Base-by-base conservation (phyloP, 2,888 invertebrate genomes). In the Agrochola lychnidis region DNA sequence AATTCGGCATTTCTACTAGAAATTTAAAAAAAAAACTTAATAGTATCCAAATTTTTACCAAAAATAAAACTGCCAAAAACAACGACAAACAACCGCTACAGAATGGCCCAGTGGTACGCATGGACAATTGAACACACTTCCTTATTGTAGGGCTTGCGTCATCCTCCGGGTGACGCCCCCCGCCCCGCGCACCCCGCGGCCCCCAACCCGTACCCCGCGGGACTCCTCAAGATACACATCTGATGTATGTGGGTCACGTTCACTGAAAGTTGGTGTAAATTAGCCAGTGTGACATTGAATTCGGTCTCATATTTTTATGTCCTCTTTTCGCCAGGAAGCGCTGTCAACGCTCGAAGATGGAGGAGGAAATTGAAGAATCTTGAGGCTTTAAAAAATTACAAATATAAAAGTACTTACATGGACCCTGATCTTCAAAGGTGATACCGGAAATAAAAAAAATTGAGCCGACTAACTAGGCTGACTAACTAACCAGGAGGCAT, bases 81-180 rank as follows among this genome's bases (percentile, higher is more conserved):
- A 25, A 10, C 14, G 36, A 45, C 30, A 14, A 42, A 4, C 12
- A 62, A 48, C 7, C 7, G 76, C 14, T 73, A 45, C 73, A 90
- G 93, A 93, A 92, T 93, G 61, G 74, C 89, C 90, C 92, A 72
- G 42, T n/a, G 82, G 61, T 83, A 83, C 87, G 89, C 88, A 90
- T 85, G 89, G 89, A 92, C 94, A 95, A 95, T 95, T 95, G 94
- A 92, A 92, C 89, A 87, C 91, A 93, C 90, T 95, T 95, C 95
- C 95, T 94, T 93, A 94, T 95, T 94, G 93, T 85, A 89, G 87
- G 88, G 90, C 87, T 94, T 92, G 91, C 94, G 94, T 94, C 94
- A 94, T 88, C 88, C 87, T 82, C 77, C 76, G 81, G 84, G 84
- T 84, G 71, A 84, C 84, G 84, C 75, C 73, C 70, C 76, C 72